Evolutionary conservation across 1,140 invertebrate genomes (phyloP), one percentile per base, ranked within the genome.

Genomic region (Cylas formicarius): DNA sequence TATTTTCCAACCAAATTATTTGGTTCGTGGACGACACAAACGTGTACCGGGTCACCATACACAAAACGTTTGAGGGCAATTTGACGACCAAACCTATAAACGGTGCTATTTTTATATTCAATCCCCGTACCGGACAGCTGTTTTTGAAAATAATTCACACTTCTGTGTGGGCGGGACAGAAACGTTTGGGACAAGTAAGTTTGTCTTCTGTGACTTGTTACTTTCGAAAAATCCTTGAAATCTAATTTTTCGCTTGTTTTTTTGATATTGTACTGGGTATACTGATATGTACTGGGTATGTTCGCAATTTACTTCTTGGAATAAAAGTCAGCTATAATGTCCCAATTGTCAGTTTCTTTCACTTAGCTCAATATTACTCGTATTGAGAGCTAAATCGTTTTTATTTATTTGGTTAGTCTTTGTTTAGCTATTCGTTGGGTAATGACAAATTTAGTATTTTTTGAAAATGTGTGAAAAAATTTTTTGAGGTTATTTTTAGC

Each of bases 21-120:
- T 99, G 96, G 96, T 99, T 98, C 69, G 94, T 99, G 0, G 95
- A 99, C 65, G 95, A 98, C 61, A 98, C 95, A 0, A 98, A 99
- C 67, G 96, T 99, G 16, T 99, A 99, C 67, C 78, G 97, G 57
- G 97, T 99, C 4, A 99, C 97, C 0, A 99, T 99, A 61, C 97
- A 99, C 72, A 99, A 99, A 71, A 99, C 97, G 0, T 99, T 99
- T 71, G 97, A 99, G 69, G 97, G 97, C 23, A 99, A 99, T 67
- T 76, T 99, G 56, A 99, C 97, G 0, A 99, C 97, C 0, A 99
- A 99, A 63, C 97, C 97, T 0, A 99, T 99, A 53, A 99, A 99
- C 63, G 97, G 97, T 2, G 97, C 96, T 13, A 99, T 99, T 62
- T 99, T 99, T 67, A 99, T 99, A 49, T 99, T 99, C 70, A 99